Evolutionary conservation across 1,140 invertebrate genomes (phyloP).

Genomic region (Drosophila saltans): DNA sequence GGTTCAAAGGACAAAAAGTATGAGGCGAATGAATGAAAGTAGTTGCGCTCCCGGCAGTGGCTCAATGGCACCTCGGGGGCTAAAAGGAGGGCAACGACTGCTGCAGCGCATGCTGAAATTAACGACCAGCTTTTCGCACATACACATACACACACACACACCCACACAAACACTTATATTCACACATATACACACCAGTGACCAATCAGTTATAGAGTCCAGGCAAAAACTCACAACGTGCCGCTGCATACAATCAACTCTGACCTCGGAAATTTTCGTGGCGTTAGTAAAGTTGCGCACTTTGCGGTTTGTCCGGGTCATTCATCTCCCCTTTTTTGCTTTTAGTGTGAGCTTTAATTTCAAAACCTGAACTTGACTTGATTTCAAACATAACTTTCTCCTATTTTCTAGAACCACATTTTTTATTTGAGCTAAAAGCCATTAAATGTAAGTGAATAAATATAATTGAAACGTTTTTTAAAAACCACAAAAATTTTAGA

Average conservation of each 20-base stretch:
- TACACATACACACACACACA: background rate
- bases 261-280: conserved; percentile 58
- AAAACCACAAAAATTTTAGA: background rate
- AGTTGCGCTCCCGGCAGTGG: conserved; percentile 49
- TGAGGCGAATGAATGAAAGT: conserved; percentile 16
- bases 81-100: conserved; percentile 51
- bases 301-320: conserved; percentile 53
- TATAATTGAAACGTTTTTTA: conserved; percentile 1
- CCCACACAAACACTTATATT: background rate
- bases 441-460: conserved; percentile 10
- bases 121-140: conserved; percentile 46
- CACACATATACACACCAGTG: conserved; percentile 36
- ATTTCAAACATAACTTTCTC: background rate
- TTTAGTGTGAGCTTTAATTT: conserved; percentile 9
- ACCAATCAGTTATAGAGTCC: conserved; percentile 70
- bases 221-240: conserved; percentile 38
- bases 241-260: conserved; percentile 77
- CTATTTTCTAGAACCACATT: background rate
- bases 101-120: conserved; percentile 58
- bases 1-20: too few relatives aligned
- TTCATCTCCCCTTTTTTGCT: conserved; percentile 40
- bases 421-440: background rate
- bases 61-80: conserved; percentile 59
- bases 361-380: background rate
- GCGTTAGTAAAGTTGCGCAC: conserved; percentile 1